Base-by-base conservation (phyloP, 1,140 invertebrate genomes). In the Diorhabda sublineata region DNA sequence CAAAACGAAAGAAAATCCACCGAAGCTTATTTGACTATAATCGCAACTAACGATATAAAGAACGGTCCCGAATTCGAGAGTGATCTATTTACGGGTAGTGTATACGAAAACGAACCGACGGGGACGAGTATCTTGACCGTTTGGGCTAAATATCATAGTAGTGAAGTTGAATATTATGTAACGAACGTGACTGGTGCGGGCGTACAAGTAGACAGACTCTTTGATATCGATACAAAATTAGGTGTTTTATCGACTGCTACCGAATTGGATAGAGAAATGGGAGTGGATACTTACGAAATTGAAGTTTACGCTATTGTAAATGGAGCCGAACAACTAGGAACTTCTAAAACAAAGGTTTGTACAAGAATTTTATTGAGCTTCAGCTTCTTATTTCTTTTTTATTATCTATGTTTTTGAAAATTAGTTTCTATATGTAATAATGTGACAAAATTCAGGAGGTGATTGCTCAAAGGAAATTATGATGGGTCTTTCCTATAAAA, bases 141-240 rank as follows among this genome's bases (percentile, higher is more conserved):
- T 65, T 87, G 83, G 44, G 94, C 92, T 67, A 84, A 87, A 45
- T 83, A 85, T 74, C 77, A 69, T 68, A 77, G 67, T 60, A 81
- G 82, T 5, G 89, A 90, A 69, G 85, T 97, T 75, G 93, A 96
- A 78, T 97, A 96, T 84, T 97, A 94, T 82, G 91, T 97, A 78
- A 92, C 94, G 66, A 97, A 95, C 82, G 91, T 95, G 78, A 95
- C 95, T 56, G 87, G 87, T 78, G 87, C 85, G 69, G 91, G 89
- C 64, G 84, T 83, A 63, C 91, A 92, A 81, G 90, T 92, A 71
- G 91, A 93, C 78, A 87, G 91, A 74, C 85, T 94, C 66, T 95
- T 99, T 79, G 91, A 92, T 75, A 91, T 99, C 73, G 95, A 98
- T 82, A 86, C 89, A 3, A 91, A 92, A 73, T 86, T 92, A 74